Conservation (phyloP, 2,797 vertebrate genomes). For the Mallotus villosus region DNA sequence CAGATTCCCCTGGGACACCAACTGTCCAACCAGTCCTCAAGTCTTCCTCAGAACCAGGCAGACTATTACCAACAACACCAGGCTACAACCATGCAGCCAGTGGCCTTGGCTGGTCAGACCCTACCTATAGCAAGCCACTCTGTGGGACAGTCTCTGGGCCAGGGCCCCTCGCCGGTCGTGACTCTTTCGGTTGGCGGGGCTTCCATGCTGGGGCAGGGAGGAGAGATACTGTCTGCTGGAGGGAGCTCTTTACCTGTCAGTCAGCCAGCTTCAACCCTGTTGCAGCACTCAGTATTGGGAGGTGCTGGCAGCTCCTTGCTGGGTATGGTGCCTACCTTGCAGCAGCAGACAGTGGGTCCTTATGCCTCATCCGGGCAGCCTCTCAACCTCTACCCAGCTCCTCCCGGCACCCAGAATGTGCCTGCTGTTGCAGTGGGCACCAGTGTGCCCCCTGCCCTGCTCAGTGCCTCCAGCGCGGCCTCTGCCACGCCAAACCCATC, state of each 20-base stretch:
- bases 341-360: conserved; percentile 67
- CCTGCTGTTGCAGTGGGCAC: conserved; percentile 69
- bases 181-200: conserved; percentile 50
- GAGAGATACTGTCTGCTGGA: conserved; percentile 61
- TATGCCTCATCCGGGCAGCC: conserved; percentile 52
- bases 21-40: conserved; percentile 72
- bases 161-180: conserved; percentile 63
- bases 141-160: conserved; percentile 65
- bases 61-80: conserved; percentile 84
- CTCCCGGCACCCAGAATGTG: conserved; percentile 83
- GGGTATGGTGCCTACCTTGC: conserved; percentile 55
- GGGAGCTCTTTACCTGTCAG: conserved; percentile 60
- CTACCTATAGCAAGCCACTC: conserved; percentile 69
- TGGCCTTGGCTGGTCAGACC: conserved; percentile 51
- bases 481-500: conserved; percentile 83
- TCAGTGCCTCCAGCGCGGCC: conserved; percentile 76
- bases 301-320: conserved; percentile 42
- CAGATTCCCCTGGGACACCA: conserved; percentile 76
- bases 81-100: conserved; percentile 44
- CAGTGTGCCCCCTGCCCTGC: conserved; percentile 60
- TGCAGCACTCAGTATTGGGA: conserved; percentile 67
- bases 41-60: conserved; percentile 67
- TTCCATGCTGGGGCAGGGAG: conserved; percentile 65
- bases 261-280: conserved; percentile 60
- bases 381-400: conserved; percentile 67